phyloP scores from a whole-genome alignment of 2,797 vertebrate genomes.

The Mastacembelus armatus region DNA sequence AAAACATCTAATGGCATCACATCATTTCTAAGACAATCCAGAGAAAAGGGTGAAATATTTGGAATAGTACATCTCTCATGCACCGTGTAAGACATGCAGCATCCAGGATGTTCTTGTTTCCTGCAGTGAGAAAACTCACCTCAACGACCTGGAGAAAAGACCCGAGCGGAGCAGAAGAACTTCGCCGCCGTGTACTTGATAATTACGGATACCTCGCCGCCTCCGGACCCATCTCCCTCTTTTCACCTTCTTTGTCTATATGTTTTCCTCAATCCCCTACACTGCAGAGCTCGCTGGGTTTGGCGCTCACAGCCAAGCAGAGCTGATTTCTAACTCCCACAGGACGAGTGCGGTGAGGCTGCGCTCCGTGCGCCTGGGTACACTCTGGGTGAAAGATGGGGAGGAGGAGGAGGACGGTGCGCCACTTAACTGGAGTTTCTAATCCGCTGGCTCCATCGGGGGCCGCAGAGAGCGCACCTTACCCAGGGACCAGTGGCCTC shows the following conservation, averaged over 20 bases:
- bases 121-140: conserved; percentile 76
- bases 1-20: conserved; percentile 12
- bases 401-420: conserved; percentile 72
- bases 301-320: conserved; percentile 44
- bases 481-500: conserved; percentile 24
- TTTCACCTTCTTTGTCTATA: conserved; percentile 63
- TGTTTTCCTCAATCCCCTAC: conserved; percentile 35
- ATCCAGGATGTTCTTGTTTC: conserved; percentile 20
- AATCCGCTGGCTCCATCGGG: conserved; percentile 72
- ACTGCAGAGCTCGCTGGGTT: conserved; percentile 60
- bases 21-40: conserved; percentile 24
- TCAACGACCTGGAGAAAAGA: conserved; percentile 72
- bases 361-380: conserved; percentile 70
- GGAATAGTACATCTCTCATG: conserved; percentile 1
- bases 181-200: conserved; percentile 75
- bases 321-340: conserved; percentile 50
- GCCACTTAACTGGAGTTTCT: conserved; percentile 82
- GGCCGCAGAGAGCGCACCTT: conserved; percentile 62
- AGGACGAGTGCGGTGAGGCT: conserved; percentile 49
- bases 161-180: conserved; percentile 71
- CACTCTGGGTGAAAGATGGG: conserved; percentile 66
- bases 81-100: conserved; percentile 30
- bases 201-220: conserved; percentile 71
- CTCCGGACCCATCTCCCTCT: conserved; percentile 77
- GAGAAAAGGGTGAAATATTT: conserved; percentile 18